phyloP scores from a whole-genome alignment of 2,113 vertebrate genomes.

The Pao palembangensis region DNA sequence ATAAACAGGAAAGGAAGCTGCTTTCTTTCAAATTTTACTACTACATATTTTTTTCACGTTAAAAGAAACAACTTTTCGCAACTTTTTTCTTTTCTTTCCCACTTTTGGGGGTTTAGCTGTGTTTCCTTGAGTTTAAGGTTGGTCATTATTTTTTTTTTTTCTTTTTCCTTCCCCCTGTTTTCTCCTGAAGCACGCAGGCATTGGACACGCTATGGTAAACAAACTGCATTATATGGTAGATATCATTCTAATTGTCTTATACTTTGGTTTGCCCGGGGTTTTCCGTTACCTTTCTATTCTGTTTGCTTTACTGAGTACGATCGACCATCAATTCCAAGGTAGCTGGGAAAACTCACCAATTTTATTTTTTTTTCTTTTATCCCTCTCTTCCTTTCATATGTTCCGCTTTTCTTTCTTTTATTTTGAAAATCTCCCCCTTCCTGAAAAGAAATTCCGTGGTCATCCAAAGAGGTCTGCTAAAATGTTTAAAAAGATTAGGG shows the following conservation, averaged over 20 bases:
- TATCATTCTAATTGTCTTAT: conserved; percentile 98
- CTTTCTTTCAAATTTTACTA: conserved; percentile 28
- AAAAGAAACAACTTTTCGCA: neutral
- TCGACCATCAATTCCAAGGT: conserved; percentile 77
- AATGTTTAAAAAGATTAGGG: conserved; percentile 15
- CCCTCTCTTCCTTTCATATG: conserved; percentile 50
- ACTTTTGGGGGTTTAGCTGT: conserved; percentile 65
- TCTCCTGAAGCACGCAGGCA: conserved; percentile 92
- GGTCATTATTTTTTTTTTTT: conserved; percentile 80
- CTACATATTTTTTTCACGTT: neutral
- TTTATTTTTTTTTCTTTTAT: conserved; percentile 49
- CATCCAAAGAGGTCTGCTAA: conserved; percentile 62
- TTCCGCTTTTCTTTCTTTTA: conserved; percentile 8
- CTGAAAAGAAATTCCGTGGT: conserved; percentile 32
- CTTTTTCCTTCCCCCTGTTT: conserved; percentile 70
- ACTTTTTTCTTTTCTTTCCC: conserved; percentile 39
- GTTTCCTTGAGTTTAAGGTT: conserved; percentile 79
- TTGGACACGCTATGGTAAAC: conserved; percentile 99
- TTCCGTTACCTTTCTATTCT: conserved; percentile 78
- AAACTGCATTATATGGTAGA: conserved; percentile 99
- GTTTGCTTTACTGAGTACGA: conserved; percentile 78
- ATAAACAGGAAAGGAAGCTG: conserved; percentile 17
- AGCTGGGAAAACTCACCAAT: conserved; percentile 69
- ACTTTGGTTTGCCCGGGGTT: conserved; percentile 84
- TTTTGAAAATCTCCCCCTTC: conserved; percentile 45